phyloP scores from a whole-genome alignment of 2,797 vertebrate genomes.

The Spizella passerina region DNA sequence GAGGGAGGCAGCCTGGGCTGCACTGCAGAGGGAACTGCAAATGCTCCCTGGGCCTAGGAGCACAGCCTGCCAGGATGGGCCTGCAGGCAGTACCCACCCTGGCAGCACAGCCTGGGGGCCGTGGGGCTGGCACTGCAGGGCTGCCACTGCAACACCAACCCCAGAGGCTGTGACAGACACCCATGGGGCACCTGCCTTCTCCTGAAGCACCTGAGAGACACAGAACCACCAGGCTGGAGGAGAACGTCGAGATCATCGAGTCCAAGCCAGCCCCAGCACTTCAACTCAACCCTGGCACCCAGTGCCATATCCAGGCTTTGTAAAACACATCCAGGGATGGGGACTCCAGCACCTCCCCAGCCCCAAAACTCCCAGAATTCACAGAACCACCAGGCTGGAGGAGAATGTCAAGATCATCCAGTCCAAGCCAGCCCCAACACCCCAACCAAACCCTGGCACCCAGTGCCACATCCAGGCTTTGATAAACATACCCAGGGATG shows the following conservation, averaged over 20 bases:
- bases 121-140: accelerated
- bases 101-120: accelerated
- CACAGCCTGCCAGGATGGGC: not conserved
- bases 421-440: not conserved
- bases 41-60: not conserved
- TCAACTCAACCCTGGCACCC: accelerated
- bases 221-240: accelerated
- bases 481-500: not conserved
- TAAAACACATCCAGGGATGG: not conserved
- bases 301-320: not conserved
- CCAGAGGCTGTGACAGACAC: accelerated
- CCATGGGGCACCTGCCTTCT: accelerated
- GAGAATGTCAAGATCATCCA: accelerated
- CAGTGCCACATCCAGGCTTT: not conserved
- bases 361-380: no score
- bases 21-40: constrained; percentile 12
- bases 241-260: accelerated
- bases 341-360: not conserved
- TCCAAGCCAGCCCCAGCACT: accelerated
- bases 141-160: not conserved
- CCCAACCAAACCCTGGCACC: accelerated
- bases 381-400: accelerated
- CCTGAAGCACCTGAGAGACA: not conserved
- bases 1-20: not conserved
- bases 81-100: not conserved